phyloP scores from a whole-genome alignment of 2,113 vertebrate genomes.

The Chiloscyllium plagiosum region DNA sequence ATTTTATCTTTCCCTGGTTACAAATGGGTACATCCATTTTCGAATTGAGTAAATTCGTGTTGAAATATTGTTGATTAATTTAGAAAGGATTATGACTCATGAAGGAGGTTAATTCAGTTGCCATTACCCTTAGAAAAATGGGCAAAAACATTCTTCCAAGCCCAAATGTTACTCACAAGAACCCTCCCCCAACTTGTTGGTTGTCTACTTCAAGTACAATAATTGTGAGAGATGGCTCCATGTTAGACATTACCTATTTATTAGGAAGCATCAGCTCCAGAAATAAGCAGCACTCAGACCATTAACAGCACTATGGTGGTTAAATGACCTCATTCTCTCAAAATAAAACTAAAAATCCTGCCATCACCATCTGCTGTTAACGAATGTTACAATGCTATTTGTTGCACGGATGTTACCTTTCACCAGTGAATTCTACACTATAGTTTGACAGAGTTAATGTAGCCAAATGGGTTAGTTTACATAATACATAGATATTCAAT shows the following conservation, averaged over 20 bases:
- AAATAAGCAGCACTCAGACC: slow-evolving; percentile 48
- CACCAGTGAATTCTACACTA: background rate
- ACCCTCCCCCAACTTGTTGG: slow-evolving; percentile 6
- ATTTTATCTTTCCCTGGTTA: background rate
- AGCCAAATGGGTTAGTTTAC: background rate
- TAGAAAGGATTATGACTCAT: background rate
- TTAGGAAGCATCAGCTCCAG: slow-evolving; percentile 48
- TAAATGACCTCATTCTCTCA: slow-evolving; percentile 45
- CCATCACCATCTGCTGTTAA: slow-evolving; percentile 39
- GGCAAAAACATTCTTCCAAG: background rate
- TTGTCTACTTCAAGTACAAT: slow-evolving; percentile 34
- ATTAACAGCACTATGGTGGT: slow-evolving; percentile 42
- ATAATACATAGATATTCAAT: background rate
- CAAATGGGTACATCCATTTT: background rate
- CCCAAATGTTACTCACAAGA: slow-evolving; percentile 38
- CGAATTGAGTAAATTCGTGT: background rate
- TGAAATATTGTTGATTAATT: slow-evolving; percentile 7
- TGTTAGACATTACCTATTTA: slow-evolving; percentile 62
- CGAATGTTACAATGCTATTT: background rate
- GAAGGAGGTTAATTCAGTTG: background rate
- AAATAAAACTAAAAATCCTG: slow-evolving; percentile 41
- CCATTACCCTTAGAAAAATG: slow-evolving; percentile 21
- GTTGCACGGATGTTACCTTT: background rate
- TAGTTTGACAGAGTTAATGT: background rate
- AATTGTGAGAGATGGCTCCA: slow-evolving; percentile 39